Percentiles rank a stretch among this genome's conserved stretches.
Evolutionary conservation across 2,888 invertebrate species (phyloP).

Genomic region (Nysson spinosus): DNA sequence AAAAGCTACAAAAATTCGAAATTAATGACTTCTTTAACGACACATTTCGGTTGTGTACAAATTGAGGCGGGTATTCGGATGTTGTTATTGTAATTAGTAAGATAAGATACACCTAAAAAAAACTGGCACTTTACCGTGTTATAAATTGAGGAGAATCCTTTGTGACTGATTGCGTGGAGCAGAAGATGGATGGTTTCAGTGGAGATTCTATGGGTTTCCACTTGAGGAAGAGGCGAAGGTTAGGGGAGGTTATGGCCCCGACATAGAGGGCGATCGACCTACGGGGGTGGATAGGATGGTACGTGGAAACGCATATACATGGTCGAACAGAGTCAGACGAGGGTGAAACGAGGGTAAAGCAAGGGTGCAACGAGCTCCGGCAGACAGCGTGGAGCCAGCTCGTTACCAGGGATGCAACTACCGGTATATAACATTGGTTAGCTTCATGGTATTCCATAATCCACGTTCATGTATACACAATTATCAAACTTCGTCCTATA

Average conservation of each 20-base stretch:
- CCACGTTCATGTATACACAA: slow-evolving; percentile 23
- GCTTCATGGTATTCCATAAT: slow-evolving; percentile 16
- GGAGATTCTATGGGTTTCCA: slow-evolving; percentile 43
- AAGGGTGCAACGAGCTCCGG: too few relatives aligned
- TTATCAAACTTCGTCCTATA: slow-evolving; percentile 3
- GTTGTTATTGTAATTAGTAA: too few relatives aligned
- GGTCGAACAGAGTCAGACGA: slow-evolving; percentile 27
- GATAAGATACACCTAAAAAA: too few relatives aligned
- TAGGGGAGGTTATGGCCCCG: slow-evolving; percentile 46
- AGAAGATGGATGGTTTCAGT: slow-evolving; percentile 20
- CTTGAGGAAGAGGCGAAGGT: slow-evolving; percentile 56
- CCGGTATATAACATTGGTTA: slow-evolving; percentile 30
- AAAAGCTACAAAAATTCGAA: too few relatives aligned
- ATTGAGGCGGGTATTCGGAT: too few relatives aligned
- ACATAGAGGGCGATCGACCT: slow-evolving; percentile 14
- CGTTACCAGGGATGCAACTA: slow-evolving; percentile 47
- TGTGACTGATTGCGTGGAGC: neutral
- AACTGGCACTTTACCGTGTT: too few relatives aligned
- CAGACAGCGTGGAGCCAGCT: slow-evolving; percentile 42
- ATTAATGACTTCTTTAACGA: too few relatives aligned
- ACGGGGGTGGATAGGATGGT: slow-evolving; percentile 23
- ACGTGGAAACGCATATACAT: slow-evolving; percentile 28
- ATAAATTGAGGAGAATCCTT: too few relatives aligned
- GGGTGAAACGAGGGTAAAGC: slow-evolving; percentile 36
- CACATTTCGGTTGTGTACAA: too few relatives aligned